Percentiles rank a stretch among this genome's conserved stretches.
Conservation (phyloP, 2,888 invertebrate genomes). For the Halocaridina rubra region DNA sequence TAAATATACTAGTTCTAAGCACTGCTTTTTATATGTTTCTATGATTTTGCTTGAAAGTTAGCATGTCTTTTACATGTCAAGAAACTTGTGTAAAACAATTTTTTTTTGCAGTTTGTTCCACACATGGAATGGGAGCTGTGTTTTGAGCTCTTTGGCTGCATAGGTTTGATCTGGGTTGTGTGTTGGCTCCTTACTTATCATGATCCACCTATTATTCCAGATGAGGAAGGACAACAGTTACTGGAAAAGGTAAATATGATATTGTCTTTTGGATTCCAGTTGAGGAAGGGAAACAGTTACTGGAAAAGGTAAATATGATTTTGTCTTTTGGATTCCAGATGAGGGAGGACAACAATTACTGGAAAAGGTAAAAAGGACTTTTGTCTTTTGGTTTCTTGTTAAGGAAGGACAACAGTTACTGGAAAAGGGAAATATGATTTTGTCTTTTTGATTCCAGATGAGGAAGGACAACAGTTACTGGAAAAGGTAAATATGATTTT, state of each 20-base stretch:
- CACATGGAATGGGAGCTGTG: slow-evolving; percentile 63
- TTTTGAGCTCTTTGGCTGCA: slow-evolving; percentile 76
- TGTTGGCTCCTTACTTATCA: slow-evolving; percentile 76
- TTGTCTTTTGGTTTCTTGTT: background rate
- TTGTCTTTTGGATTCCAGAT: slow-evolving; percentile 7
- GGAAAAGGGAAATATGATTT: background rate
- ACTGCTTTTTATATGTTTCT: too few relatives aligned
- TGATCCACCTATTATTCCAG: slow-evolving; percentile 68
- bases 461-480: too few relatives aligned
- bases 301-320: background rate
- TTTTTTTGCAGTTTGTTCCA: slow-evolving; percentile 53
- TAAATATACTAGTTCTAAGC: too few relatives aligned
- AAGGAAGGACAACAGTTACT: slow-evolving; percentile 37
- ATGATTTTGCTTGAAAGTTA: too few relatives aligned
- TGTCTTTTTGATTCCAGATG: background rate
- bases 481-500: slow-evolving; percentile 43
- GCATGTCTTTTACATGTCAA: too few relatives aligned
- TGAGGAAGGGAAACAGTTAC: slow-evolving; percentile 48
- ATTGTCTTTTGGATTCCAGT: background rate
- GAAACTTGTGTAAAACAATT: background rate
- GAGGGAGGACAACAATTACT: slow-evolving; percentile 50
- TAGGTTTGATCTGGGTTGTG: slow-evolving; percentile 78
- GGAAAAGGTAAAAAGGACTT: background rate
- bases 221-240: slow-evolving; percentile 52
- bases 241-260: background rate